Base-by-base conservation (phyloP, 1,140 invertebrate genomes). In the Solen grandis region DNA sequence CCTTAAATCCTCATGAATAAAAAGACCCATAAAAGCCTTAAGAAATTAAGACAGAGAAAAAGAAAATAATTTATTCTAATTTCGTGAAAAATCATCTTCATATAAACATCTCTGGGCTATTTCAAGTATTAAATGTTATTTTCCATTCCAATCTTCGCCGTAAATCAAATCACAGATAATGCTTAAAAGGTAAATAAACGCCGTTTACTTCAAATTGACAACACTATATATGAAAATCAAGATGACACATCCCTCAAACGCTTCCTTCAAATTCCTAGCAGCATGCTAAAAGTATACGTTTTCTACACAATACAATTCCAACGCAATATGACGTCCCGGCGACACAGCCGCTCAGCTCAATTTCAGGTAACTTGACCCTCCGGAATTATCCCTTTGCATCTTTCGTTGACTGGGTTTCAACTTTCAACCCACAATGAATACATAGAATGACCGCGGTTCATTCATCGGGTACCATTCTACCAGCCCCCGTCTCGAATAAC, bases 191-290 rank as follows among this genome's bases (percentile, higher is more conserved):
- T 27, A 14, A 29, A 33, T 16, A 31, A 29, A 62, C 59, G 29
- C 22, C 33, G 22, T 66, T 27, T 3, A 25, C 31, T 5, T 36
- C n/a, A 66, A 66, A 36, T 10, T 22, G n/a, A 25, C 2, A 10
- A 66, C 31, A 29, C 5, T 22, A 46, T 16, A n/a, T 66, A 16
- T 22, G 41, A 29, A 22, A 13, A 16, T 8, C 27, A 46, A 16
- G 31, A 14, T 73, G 70, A 73, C 70, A 60, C 70, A 73, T 29
- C n/a, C 22, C 16, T 14, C 35, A 73, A 59, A 27, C 52, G 69
- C 41, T 73, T 73, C 70, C 55, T 60, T n/a, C 25, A 54, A 57
- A 73, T 73, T 60, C 54, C 70, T 73, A 46, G 33, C 33, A 54
- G 70, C 70, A 2, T 13, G 2, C 35, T 46, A 19, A 10, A 46